These are phyloP conservation scores for Brachionus asplanchnoidis DNA, from an alignment of 1,140 invertebrate species.

Conservation along the genomic window DNA sequence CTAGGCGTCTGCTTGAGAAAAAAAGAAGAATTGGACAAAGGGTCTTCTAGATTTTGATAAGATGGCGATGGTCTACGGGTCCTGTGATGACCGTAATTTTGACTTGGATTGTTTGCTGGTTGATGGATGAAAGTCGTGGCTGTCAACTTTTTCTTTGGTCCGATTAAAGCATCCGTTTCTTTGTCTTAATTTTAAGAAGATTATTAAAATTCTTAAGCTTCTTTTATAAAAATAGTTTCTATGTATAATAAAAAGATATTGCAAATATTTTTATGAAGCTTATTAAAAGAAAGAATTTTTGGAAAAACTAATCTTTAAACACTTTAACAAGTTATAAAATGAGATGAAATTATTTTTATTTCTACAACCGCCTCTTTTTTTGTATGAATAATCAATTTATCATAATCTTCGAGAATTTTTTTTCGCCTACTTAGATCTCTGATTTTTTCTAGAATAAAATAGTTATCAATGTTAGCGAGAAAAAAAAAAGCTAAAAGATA, in stretches of 20 bases:
- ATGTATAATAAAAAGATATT: not conserved
- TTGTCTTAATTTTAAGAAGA: not conserved
- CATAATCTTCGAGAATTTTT: not conserved
- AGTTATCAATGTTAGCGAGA: not conserved
- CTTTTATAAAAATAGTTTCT: not conserved
- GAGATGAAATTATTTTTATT: not conserved
- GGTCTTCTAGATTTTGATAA: not conserved
- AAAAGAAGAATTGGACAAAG: not conserved
- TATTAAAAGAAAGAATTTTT: not conserved
- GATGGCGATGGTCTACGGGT: not conserved
- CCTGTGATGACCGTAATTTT: not conserved
- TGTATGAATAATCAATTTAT: not conserved
- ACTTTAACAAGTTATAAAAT: not conserved
- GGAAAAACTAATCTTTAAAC: not conserved
- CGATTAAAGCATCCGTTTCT: not conserved
- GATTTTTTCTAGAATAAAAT: not conserved
- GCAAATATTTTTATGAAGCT: not conserved
- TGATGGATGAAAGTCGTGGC: slow-evolving; percentile 7
- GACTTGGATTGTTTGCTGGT: not conserved
- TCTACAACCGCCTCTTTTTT: not conserved
- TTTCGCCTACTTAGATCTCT: not conserved
- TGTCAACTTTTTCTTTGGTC: not conserved
- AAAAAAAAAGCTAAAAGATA: not conserved
- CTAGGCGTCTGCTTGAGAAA: not conserved
- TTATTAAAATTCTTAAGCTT: not conserved